Evolutionary conservation across 2,113 vertebrate species (phyloP).

Genomic region (Elanus axillaris): DNA sequence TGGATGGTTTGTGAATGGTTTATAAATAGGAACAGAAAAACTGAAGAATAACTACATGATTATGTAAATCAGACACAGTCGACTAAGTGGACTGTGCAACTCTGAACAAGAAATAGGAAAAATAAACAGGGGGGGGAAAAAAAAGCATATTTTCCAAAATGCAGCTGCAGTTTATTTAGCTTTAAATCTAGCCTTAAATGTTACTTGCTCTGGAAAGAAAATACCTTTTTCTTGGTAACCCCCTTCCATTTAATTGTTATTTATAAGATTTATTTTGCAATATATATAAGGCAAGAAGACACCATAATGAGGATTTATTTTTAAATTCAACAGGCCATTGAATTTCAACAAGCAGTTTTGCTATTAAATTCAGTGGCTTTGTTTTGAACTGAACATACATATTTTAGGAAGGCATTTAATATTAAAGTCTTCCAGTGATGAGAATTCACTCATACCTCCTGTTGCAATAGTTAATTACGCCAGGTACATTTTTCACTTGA

Average conservation of each 20-base stretch:
- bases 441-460: conserved; percentile 16
- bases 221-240: neutral
- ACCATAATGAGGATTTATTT: conserved; percentile 39
- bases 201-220: neutral
- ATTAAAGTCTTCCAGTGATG: conserved; percentile 36
- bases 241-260: neutral
- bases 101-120: conserved; percentile 26
- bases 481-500: conserved; percentile 36
- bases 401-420: conserved; percentile 36
- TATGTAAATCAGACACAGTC: conserved; percentile 44
- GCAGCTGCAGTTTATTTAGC: conserved; percentile 2
- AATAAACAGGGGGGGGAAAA: neutral
- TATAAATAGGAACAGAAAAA: conserved; percentile 57
- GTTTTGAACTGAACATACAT: conserved; percentile 30
- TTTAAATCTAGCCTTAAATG: conserved; percentile 8
- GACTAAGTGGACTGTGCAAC: conserved; percentile 12
- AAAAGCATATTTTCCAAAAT: neutral
- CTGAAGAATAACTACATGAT: conserved; percentile 46
- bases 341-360: conserved; percentile 11
- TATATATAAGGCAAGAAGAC: neutral
- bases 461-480: conserved; percentile 48
- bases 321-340: conserved; percentile 21
- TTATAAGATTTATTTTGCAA: too few species aligned
- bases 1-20: conserved; percentile 43
- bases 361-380: conserved; percentile 23